phyloP scores from a whole-genome alignment of 2,113 vertebrate genomes.

The Alethe castanea region DNA sequence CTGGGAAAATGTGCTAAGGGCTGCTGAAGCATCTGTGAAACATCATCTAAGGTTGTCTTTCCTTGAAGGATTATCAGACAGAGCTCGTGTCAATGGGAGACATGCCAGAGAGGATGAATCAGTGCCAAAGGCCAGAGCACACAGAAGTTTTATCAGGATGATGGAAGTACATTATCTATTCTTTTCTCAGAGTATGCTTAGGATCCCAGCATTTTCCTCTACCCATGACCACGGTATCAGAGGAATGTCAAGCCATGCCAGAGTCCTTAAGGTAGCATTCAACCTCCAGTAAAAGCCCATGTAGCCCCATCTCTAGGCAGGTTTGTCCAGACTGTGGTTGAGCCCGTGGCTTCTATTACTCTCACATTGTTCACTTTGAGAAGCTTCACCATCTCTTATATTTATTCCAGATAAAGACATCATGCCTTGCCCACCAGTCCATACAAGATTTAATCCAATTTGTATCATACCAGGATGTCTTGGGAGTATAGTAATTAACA shows the following conservation, averaged over 20 bases:
- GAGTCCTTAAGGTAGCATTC: not conserved
- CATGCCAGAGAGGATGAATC: not conserved
- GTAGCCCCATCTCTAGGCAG: not conserved
- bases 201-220: not conserved
- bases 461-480: not conserved
- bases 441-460: not conserved
- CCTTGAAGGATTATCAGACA: not conserved
- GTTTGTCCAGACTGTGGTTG: not conserved
- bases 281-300: not conserved
- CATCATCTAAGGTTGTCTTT: not conserved
- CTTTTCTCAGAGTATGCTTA: not conserved
- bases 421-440: not conserved
- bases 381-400: not conserved
- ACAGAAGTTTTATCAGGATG: not conserved
- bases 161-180: not conserved
- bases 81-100: not conserved
- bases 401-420: not conserved
- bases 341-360: not conserved
- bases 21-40: not conserved
- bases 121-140: not conserved
- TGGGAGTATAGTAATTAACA: not conserved
- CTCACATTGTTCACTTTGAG: not conserved
- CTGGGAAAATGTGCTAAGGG: not conserved
- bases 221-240: not conserved
- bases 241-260: not conserved